Conservation (phyloP, 2,113 vertebrate genomes). For the Corythornis vintsioides region DNA sequence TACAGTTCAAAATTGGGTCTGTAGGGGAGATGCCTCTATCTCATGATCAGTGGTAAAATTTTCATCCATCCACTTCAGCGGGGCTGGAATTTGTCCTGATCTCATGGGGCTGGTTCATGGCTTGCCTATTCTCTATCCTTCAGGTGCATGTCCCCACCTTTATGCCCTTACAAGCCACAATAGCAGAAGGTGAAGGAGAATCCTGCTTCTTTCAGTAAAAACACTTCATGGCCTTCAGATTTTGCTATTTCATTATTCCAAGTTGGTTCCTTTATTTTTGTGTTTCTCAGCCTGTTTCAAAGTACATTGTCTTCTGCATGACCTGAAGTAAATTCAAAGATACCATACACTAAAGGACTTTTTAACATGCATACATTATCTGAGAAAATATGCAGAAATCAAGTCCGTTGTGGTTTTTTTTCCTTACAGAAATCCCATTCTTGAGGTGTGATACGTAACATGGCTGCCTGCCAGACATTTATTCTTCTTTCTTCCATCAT, state of each 20-base stretch:
- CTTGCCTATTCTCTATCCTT: background rate
- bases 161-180: background rate
- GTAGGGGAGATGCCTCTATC: background rate
- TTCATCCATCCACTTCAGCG: background rate
- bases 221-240: background rate
- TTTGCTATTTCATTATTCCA: background rate
- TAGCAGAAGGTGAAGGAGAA: background rate
- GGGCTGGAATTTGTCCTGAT: background rate
- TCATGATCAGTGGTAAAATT: background rate
- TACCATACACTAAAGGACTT: background rate
- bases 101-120: accelerated
- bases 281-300: background rate
- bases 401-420: background rate
- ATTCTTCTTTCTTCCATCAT: background rate
- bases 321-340: background rate
- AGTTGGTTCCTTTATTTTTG: background rate
- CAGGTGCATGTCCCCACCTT: background rate
- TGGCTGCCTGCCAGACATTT: background rate
- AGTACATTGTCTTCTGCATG: background rate
- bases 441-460: background rate
- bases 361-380: background rate
- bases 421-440: background rate
- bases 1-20: background rate
- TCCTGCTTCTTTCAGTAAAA: background rate
- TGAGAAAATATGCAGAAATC: background rate